phyloP scores from a whole-genome alignment of 2,113 vertebrate genomes.

The Spea multiplicata region DNA sequence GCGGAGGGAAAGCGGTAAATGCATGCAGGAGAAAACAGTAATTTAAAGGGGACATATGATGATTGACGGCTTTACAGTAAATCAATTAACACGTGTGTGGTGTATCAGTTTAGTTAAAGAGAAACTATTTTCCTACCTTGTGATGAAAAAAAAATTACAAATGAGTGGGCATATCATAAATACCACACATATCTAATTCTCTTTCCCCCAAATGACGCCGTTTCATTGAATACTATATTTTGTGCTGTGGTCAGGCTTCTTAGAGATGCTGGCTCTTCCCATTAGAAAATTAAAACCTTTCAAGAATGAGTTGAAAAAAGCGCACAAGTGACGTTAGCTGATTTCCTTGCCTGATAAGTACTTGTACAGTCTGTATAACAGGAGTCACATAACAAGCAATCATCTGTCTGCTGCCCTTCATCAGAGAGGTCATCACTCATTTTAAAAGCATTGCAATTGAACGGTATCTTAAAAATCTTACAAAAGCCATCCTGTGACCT shows the following conservation, averaged over 20 bases:
- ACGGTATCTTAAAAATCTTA: constrained; percentile 36
- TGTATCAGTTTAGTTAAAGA: neutral
- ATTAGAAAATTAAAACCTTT: neutral
- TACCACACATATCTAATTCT: too few species aligned
- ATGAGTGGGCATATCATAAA: too few species aligned
- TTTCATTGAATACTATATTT: too few species aligned
- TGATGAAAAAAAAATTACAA: too few species aligned
- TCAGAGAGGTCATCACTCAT: constrained; percentile 40
- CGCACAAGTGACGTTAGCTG: constrained; percentile 14
- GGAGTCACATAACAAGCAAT: constrained; percentile 44
- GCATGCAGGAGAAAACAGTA: too few species aligned
- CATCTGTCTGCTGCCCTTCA: constrained; percentile 45
- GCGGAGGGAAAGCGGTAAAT: too few species aligned
- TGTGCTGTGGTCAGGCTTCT: neutral
- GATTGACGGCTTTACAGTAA: neutral
- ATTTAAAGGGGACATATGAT: neutral
- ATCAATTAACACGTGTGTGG: neutral
- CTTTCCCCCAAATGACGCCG: too few species aligned
- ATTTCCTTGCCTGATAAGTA: constrained; percentile 37
- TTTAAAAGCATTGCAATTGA: constrained; percentile 40
- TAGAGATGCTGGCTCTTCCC: neutral
- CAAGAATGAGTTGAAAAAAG: constrained; percentile 2
- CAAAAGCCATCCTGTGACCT: constrained; percentile 21
- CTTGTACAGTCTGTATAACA: constrained; percentile 36
- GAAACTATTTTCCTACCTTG: neutral